Evolutionary conservation across 2,888 invertebrate species (phyloP).

Genomic region (Habrosyne pyritoides): DNA sequence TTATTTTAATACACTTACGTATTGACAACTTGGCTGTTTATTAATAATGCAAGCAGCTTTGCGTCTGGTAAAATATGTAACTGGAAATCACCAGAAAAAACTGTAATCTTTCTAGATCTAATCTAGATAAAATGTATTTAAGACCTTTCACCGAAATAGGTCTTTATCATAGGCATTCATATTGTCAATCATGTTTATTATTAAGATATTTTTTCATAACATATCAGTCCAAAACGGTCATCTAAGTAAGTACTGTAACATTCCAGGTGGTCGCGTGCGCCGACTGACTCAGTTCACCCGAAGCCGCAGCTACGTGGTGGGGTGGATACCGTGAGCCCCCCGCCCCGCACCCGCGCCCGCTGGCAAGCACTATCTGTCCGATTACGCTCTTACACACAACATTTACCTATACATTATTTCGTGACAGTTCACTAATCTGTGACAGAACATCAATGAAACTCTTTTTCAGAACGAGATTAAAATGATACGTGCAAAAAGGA

Average conservation of each 20-base stretch:
- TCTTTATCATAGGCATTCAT: neutral
- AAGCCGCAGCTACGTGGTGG: slow-evolving; percentile 91
- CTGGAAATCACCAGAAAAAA: too few relatives aligned
- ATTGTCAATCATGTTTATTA: neutral
- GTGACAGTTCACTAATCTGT: neutral
- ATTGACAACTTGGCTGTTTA: slow-evolving; percentile 5
- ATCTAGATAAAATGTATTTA: too few relatives aligned
- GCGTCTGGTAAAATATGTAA: neutral
- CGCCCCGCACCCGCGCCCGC: slow-evolving; percentile 16
- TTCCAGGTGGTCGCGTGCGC: slow-evolving; percentile 88
- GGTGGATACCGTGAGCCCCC: slow-evolving; percentile 80
- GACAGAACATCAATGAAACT: neutral
- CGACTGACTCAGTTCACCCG: slow-evolving; percentile 90
- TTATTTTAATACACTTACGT: neutral
- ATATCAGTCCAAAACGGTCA: neutral
- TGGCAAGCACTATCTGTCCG: slow-evolving; percentile 17
- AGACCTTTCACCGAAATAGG: too few relatives aligned
- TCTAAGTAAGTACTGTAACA: neutral
- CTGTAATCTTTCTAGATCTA: too few relatives aligned
- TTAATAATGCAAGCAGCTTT: neutral
- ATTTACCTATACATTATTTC: neutral
- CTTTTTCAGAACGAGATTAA: neutral
- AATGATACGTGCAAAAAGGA: too few relatives aligned
- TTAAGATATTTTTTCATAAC: neutral
- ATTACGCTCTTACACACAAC: neutral